Conservation (phyloP, 2,797 vertebrate species). For the Tangara arthus region DNA sequence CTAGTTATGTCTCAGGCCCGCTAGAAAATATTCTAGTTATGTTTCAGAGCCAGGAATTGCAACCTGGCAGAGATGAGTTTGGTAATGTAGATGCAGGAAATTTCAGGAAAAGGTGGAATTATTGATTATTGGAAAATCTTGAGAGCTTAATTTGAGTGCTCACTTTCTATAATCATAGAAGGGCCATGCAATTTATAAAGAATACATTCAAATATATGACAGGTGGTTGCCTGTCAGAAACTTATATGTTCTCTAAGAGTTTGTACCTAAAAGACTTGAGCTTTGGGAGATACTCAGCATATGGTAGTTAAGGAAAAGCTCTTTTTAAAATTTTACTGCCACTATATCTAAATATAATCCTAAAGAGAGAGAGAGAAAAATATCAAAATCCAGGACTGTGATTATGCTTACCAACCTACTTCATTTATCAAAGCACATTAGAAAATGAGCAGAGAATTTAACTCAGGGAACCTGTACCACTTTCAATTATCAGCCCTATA, state of each 20-base stretch:
- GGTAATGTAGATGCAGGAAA: not conserved
- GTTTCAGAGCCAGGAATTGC: not conserved
- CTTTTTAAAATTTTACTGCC: slow-evolving; percentile 8
- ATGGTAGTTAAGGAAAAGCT: slow-evolving; percentile 38
- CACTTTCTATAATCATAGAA: not conserved
- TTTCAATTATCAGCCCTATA: slow-evolving; percentile 43
- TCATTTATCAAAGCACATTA: slow-evolving; percentile 39
- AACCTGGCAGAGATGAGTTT: not conserved
- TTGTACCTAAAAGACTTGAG: not conserved
- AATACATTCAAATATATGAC: not conserved
- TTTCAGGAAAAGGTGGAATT: not conserved
- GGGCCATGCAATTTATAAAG: not conserved
- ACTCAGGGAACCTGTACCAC: not conserved
- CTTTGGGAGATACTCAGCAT: not conserved
- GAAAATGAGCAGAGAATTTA: slow-evolving; percentile 2
- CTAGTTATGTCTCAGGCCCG: not conserved
- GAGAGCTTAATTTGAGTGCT: not conserved
- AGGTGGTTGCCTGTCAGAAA: slow-evolving; percentile 38
- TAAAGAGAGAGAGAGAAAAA: not conserved
- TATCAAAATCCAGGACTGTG: not conserved
- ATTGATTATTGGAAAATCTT: not conserved
- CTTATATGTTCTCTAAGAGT: not conserved
- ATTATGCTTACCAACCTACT: slow-evolving; percentile 42
- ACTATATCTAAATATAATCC: slow-evolving; percentile 46
- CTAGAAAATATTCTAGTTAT: not conserved